Conservation (phyloP, 2,113 vertebrate species). For the Pachyramphus minor region DNA sequence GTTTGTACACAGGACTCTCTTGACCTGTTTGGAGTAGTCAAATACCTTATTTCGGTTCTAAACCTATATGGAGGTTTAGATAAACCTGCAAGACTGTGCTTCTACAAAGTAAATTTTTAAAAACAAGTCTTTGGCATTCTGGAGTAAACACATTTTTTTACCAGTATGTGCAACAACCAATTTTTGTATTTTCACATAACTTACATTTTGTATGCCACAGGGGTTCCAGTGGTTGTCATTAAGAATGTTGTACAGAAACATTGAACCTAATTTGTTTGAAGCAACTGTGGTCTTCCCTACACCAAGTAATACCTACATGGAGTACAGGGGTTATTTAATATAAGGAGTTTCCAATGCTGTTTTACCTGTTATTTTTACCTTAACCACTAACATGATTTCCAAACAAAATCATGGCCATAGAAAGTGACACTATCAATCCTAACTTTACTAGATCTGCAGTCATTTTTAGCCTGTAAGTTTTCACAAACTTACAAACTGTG, state of each 20-base stretch:
- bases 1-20: constrained; percentile 79
- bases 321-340: background rate
- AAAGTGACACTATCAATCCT: background rate
- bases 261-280: constrained; percentile 74
- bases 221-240: constrained; percentile 78
- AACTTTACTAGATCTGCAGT: background rate
- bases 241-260: constrained; percentile 67
- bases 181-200: constrained; percentile 75
- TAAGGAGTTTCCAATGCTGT: background rate
- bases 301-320: background rate
- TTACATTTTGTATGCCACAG: constrained; percentile 72
- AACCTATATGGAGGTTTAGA: constrained; percentile 73
- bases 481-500: no score
- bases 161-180: constrained; percentile 65
- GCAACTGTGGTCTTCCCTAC: background rate
- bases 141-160: constrained; percentile 73
- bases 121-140: constrained; percentile 71
- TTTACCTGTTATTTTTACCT: background rate
- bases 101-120: constrained; percentile 71
- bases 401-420: background rate
- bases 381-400: background rate
- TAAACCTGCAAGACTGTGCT: constrained; percentile 76
- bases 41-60: constrained; percentile 73
- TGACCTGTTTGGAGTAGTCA: constrained; percentile 66
- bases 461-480: background rate